These are phyloP conservation scores for Blera fallax DNA, from an alignment of 2,888 invertebrate genomes.

Conservation along the genomic window DNA sequence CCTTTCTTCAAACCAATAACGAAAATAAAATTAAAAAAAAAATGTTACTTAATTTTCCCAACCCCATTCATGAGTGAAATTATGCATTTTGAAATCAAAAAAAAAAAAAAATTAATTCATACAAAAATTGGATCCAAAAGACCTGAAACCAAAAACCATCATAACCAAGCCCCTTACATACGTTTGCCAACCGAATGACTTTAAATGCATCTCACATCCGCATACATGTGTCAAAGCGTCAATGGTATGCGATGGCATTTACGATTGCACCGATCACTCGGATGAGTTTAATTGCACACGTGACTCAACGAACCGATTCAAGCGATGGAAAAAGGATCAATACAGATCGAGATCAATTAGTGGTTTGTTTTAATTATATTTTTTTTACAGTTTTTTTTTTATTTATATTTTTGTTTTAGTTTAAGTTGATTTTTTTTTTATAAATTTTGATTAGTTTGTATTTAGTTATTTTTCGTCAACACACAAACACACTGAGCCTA, in stretches of 20 bases:
- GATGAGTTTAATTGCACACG: slow-evolving; percentile 85
- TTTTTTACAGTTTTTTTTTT: slow-evolving; percentile 32
- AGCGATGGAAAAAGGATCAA: slow-evolving; percentile 79
- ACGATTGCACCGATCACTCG: slow-evolving; percentile 84
- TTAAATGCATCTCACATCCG: slow-evolving; percentile 81
- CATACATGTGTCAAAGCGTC: slow-evolving; percentile 79
- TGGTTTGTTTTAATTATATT: slow-evolving; percentile 80
- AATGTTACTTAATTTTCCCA: not conserved
- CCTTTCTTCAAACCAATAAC: not conserved
- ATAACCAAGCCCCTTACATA: slow-evolving; percentile 74
- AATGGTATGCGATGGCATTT: slow-evolving; percentile 83
- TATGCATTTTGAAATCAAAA: slow-evolving; percentile 44
- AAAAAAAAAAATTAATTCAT: slow-evolving; percentile 19
- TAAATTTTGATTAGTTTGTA: slow-evolving; percentile 43
- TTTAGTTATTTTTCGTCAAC: slow-evolving; percentile 36
- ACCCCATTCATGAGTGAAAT: slow-evolving; percentile 25
- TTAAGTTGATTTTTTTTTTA: slow-evolving; percentile 45
- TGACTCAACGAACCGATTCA: slow-evolving; percentile 75
- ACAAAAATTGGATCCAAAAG: slow-evolving; percentile 72
- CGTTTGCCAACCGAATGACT: slow-evolving; percentile 79
- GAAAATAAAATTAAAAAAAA: slow-evolving; percentile 9
- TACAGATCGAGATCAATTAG: slow-evolving; percentile 70
- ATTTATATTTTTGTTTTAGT: slow-evolving; percentile 16
- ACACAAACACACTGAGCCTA: slow-evolving; percentile 19
- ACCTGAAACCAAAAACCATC: slow-evolving; percentile 77